Evolutionary conservation across 1,140 invertebrate species (phyloP), one percentile per base, ranked within the genome.

Genomic region (Luehdorfia chinensis): DNA sequence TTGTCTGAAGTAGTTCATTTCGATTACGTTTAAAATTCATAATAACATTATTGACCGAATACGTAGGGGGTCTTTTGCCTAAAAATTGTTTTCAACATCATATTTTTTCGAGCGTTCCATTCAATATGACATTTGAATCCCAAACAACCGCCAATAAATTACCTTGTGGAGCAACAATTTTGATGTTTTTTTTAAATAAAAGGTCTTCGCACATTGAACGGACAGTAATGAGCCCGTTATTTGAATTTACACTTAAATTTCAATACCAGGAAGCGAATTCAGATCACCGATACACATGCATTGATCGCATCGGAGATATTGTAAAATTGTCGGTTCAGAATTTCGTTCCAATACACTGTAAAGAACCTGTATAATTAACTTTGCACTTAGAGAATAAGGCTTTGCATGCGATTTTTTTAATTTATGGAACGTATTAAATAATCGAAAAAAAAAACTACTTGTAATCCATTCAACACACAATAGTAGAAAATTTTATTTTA

Each of bases 161-260:
- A 43, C 9, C 6, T 1, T 11, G 39, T 14, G 8, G 15, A 15
- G 23, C 39, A 30, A 43, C 25, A 43, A 43, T 43, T 43, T 43
- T 30, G 39, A 15, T 43, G 16, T 28, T 28, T 19, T 36, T 36
- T 21, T 19, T 15, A 30, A 30, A 43, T 28, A 43, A 18, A 43
- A 30, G 7, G 6, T 9, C 8, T 27, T 16, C 39, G 15, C 33
- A 43, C 12, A 28, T 30, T 18, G 25, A 27, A 12, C 11, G 23
- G 25, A 16, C 21, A 15, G 25, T 43, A 43, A 43, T 43, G 39
- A 43, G 39, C 5, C 39, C 13, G 23, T 28, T 43, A 43, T 43
- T 43, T 43, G 39, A 43, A 43, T 43, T 43, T 43, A 43, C 21
- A 43, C 39, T 43, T 43, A 28, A 43, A 43, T 43, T 43, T 43